Evolutionary conservation across 2,113 vertebrate species (phyloP).

Genomic region (Zapus hudsonius): DNA sequence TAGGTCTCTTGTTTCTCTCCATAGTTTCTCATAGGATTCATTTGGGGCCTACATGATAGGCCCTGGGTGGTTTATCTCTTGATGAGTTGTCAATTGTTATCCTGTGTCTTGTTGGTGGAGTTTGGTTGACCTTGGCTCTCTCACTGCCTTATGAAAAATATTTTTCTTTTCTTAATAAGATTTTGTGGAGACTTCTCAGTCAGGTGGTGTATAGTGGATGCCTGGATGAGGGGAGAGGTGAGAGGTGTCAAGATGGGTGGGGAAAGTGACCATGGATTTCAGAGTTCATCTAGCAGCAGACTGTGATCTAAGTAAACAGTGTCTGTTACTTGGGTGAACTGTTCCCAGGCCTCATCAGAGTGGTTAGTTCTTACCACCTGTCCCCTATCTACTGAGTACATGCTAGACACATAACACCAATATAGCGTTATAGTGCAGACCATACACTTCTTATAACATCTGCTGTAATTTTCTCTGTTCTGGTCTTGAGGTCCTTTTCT

Average conservation of each 20-base stretch:
- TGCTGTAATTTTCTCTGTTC: neutral
- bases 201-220: neutral
- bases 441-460: neutral
- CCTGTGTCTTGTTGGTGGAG: too few species aligned
- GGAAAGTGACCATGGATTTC: neutral
- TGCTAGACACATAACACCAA: neutral
- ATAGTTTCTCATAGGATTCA: too few species aligned
- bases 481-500: neutral
- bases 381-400: too few species aligned
- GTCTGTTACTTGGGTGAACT: neutral
- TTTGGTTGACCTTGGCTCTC: too few species aligned
- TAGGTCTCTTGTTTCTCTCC: too few species aligned
- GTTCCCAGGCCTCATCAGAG: neutral
- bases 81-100: too few species aligned
- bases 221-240: neutral
- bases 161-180: too few species aligned
- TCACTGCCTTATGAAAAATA: too few species aligned
- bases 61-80: too few species aligned
- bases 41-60: too few species aligned
- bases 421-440: neutral
- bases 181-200: neutral
- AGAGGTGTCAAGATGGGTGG: neutral
- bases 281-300: neutral
- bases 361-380: neutral
- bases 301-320: neutral